Base-by-base conservation (phyloP, 2,888 invertebrate species). In the Omphaloscelis lunosa region DNA sequence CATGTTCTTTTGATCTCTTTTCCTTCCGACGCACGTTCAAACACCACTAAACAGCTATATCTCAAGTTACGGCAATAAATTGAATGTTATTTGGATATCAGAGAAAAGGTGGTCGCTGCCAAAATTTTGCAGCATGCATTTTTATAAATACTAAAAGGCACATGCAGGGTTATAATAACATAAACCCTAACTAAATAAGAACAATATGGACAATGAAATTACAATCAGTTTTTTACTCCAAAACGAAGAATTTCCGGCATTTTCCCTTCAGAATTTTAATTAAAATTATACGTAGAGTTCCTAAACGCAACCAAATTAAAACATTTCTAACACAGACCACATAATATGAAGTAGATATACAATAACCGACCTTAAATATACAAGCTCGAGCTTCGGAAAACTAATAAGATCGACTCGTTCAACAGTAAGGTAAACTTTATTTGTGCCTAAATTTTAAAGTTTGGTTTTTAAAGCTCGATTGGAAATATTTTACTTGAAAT, bases 1-100 rank as follows among this genome's bases (percentile, higher is more conserved):
- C 77, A 82, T 75, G 45, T 63, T 82, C 39, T 75, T 82, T 65
- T 63, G 27, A 48, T 61, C 69, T 56, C 59, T 72, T 72, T 81
- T 68, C 58, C 71, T 77, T 69, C 74, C 83, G 58, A 34, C 27
- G 17, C 29, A 29, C 41, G 51, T 68, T n/a, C 58, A 68, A 63
- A 62, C 34, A 27, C 53, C 34, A 27, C 23, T 45, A 15, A 62
- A 71, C 41, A 66, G 41, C 39, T 23, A 56, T 69, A 51, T 66
- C 82, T 86, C 72, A 77, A 39, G 66, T 86, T 77, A 72, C 71
- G 15, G n/a, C 17, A 1, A 62, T 58, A 58, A 20, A 67, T 67
- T 73, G 20, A 79, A 84, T 62, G 70, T 59, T 58, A 48, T 59
- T 45, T 48, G 41, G 20, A 29, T 67, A n/a, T 20, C 56, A 27